Evolutionary conservation across 2,888 invertebrate species (phyloP).

Genomic region (Patella caerulea): DNA sequence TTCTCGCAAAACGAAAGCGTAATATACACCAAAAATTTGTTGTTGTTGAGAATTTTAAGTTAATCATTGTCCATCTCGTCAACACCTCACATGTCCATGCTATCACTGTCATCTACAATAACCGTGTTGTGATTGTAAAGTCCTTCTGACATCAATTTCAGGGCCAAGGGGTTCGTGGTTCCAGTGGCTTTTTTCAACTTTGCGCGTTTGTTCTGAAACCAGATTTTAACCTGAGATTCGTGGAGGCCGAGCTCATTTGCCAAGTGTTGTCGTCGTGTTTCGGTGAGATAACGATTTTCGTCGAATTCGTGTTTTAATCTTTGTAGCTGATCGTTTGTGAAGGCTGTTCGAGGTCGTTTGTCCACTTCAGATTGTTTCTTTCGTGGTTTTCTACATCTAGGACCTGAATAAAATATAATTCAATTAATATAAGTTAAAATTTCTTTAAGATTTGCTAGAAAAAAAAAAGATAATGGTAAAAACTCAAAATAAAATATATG

Average conservation of each 20-base stretch:
- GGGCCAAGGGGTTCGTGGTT: slow-evolving; percentile 83
- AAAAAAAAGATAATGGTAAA: too few relatives aligned
- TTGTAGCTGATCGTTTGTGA: slow-evolving; percentile 87
- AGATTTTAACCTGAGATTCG: slow-evolving; percentile 96
- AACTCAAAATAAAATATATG: too few relatives aligned
- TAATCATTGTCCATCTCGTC: too few relatives aligned
- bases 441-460: too few relatives aligned
- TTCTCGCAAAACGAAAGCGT: too few relatives aligned
- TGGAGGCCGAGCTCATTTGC: slow-evolving; percentile 93
- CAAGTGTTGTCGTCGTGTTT: slow-evolving; percentile 88
- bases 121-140: slow-evolving; percentile 83
- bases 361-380: slow-evolving; percentile 45
- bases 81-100: not conserved
- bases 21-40: too few relatives aligned
- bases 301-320: slow-evolving; percentile 89
- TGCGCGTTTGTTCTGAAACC: slow-evolving; percentile 97
- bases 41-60: too few relatives aligned
- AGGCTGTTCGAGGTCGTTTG: slow-evolving; percentile 95
- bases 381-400: slow-evolving; percentile 56
- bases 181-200: slow-evolving; percentile 90
- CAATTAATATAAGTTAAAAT: not conserved
- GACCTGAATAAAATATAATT: slow-evolving; percentile 35
- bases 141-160: slow-evolving; percentile 94
- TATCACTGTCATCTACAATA: slow-evolving; percentile 26
- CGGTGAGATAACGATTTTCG: slow-evolving; percentile 83